These are phyloP conservation scores for Enteromius anoplus DNA, from an alignment of 2,797 vertebrate species.

Conservation along the genomic window DNA sequence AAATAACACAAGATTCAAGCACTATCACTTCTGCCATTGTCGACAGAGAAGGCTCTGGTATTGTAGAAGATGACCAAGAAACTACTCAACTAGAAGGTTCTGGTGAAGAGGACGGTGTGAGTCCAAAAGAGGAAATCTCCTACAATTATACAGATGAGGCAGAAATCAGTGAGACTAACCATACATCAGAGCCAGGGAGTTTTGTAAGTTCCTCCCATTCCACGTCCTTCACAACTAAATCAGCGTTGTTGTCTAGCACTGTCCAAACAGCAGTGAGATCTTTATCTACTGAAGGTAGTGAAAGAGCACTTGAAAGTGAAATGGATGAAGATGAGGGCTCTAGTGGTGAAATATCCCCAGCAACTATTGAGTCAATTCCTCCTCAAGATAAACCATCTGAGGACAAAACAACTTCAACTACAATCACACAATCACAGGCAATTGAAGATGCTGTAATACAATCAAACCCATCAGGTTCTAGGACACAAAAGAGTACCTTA, in stretches of 20 bases:
- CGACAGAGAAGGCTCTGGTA: conserved; percentile 1
- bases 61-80: conserved; percentile 17
- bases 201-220: background rate
- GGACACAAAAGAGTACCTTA: conserved; percentile 8
- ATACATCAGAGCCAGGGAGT: background rate
- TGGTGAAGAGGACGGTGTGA: conserved; percentile 22
- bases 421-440: conserved; percentile 7
- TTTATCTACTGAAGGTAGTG: background rate
- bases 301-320: conserved; percentile 25
- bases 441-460: conserved; percentile 8
- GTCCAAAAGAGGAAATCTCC: background rate
- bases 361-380: conserved; percentile 23
- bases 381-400: background rate
- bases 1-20: conserved; percentile 5
- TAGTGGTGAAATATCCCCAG: conserved; percentile 21
- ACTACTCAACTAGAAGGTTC: conserved; percentile 15
- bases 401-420: conserved; percentile 29
- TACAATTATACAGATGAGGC: conserved; percentile 34
- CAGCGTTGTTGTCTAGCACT: background rate
- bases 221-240: background rate
- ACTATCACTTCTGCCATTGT: background rate
- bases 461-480: conserved; percentile 34
- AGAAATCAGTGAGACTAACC: conserved; percentile 10
- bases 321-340: conserved; percentile 13
- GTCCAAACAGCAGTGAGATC: background rate